Evolutionary conservation across 2,888 invertebrate genomes (phyloP), one percentile per base, ranked within the genome.

Genomic region (Tricholauxania praeusta): DNA sequence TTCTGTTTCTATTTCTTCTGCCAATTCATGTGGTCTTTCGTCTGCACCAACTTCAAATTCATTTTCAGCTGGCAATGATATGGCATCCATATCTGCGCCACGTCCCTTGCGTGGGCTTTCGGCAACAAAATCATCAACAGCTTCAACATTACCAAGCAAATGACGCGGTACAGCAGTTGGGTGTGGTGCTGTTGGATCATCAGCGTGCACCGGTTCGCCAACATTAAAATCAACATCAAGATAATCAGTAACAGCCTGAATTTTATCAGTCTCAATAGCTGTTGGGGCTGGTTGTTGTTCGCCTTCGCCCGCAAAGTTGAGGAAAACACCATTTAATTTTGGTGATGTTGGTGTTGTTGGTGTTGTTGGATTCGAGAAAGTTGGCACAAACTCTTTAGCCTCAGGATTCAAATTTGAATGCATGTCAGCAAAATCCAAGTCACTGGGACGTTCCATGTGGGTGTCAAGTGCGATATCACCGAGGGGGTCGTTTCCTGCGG

Each of bases 401-500:
- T 95, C 92, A 0, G 95, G 95, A 89, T 95, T 96, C 78, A 95
- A 87, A 74, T 93, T 93, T 59, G 93, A 95, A 88, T 92, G 92
- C 88, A 93, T 91, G 82, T 91, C 91, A 17, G 77, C 77, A 3
- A 73, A 65, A 57, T 78, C 75, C 5, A 77, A 71, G 14, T 76
- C 77, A 59, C 12, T 59, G 48, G 73, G 62, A 59, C 65, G 71
- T 51, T 47, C 65, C 6, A 8, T 28, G 32, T 52, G 57, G 22
- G 32, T 65, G 2, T 5, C 15, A 12, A 53, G 12, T 15, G 19
- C 68, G 2, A 71, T 28, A n/a, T 71, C 68, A 49, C 60, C 49
- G 19, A 51, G 67, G 15, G 19, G 47, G 12, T 28, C 19, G 19
- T 65, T 70, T n/a, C 66, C 65, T 60, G 57, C 63, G 22, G 52